Base-by-base conservation (phyloP, 2,888 invertebrate genomes). In the Dynastes hyllus region DNA sequence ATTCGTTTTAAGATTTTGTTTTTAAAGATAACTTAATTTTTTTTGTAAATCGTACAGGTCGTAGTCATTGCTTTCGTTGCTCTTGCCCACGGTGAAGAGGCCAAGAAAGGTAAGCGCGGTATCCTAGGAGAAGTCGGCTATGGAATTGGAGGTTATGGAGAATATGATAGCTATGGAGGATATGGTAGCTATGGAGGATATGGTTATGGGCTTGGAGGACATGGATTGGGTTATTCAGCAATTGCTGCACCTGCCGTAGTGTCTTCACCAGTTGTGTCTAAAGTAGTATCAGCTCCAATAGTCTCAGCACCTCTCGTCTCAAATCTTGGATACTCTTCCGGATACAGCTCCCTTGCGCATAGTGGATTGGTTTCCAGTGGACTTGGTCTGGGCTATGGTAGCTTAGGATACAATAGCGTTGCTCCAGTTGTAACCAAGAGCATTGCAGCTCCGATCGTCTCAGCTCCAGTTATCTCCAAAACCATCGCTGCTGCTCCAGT, bases 261-360 rank as follows among this genome's bases (percentile, higher is more conserved):
- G 16, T 51, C 76, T 8, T 71, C 78, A 6, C 78, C 78, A 13
- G 53, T 78, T 3, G 70, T 78, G 32, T 71, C 70, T 13, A 66
- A 76, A 37, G 76, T 67, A n/a, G 76, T 66, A 45, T 66, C 76
- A 27, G 63, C 76, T 6, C 78, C 79, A 16, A 13, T 79, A 27
- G 66, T 75, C 22, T 76, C 79, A 11, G 79, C 79, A 55, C 76
- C 79, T 27, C 13, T 77, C 13, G 67, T 78, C 13, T 58, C 66
- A 51, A 77, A 55, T 22, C 11, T 66, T 67, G 77, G 77, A 67
- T 77, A 76, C 65, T 45, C 45, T 29, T 45, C 45, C 45, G 45
- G 45, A 8, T 45, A 45, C 11, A 9, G 66, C 13, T 37, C 53
- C 11, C 32, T 55, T 29, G 70, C 37, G 13, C 55, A 71, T n/a